These are phyloP conservation scores for Chaetophractus vellerosus DNA, from an alignment of 2,797 vertebrate species.

Conservation along the genomic window DNA sequence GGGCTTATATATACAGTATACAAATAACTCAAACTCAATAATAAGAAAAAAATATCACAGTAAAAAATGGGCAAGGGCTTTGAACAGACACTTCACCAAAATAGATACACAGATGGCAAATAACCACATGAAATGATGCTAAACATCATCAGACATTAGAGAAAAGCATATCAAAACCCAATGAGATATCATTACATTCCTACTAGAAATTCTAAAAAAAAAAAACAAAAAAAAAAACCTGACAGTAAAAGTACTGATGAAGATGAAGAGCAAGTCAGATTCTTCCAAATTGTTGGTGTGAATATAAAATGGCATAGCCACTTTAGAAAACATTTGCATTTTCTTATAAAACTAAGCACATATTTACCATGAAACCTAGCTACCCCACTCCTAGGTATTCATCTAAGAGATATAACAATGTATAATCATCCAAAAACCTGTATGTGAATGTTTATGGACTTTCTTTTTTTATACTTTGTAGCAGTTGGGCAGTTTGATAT, in stretches of 20 bases:
- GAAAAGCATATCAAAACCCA: too few relatives aligned
- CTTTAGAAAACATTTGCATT: too few relatives aligned
- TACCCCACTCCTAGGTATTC: too few relatives aligned
- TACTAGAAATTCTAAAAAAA: neutral
- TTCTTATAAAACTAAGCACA: too few relatives aligned
- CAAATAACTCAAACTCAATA: slow-evolving; percentile 4
- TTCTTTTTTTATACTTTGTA: too few relatives aligned
- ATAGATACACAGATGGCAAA: neutral
- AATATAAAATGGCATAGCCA: too few relatives aligned
- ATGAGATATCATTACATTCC: too few relatives aligned
- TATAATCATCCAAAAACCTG: neutral
- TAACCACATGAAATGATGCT: neutral
- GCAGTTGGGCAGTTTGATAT: too few relatives aligned
- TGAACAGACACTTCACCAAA: slow-evolving; percentile 31
- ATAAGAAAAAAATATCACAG: neutral
- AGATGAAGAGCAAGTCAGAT: neutral
- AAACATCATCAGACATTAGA: neutral
- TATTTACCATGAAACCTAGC: too few relatives aligned
- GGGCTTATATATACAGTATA: neutral
- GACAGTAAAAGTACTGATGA: neutral
- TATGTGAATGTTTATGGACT: neutral
- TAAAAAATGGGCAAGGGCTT: neutral
- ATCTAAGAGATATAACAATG: too few relatives aligned
- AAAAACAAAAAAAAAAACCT: neutral
- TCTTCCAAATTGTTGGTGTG: neutral